Evolutionary conservation across 2,113 vertebrate species (phyloP).

Genomic region (Cynocephalus volans): DNA sequence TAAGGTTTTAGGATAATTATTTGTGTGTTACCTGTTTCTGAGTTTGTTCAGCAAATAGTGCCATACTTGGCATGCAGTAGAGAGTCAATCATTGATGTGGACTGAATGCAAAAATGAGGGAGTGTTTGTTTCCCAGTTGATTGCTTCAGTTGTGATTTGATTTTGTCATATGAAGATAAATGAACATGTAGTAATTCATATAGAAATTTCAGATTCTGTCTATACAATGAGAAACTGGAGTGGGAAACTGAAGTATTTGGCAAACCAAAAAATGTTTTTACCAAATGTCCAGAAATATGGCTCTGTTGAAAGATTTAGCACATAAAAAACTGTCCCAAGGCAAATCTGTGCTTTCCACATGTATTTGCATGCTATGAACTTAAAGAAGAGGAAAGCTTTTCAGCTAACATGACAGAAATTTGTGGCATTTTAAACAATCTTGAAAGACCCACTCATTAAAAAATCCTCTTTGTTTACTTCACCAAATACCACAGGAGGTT

Average conservation of each 20-base stretch:
- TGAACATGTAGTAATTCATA: background rate
- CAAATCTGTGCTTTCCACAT: background rate
- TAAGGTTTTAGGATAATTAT: background rate
- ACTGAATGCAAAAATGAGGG: constrained; percentile 43
- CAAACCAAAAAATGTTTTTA: constrained; percentile 10
- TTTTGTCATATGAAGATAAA: constrained; percentile 33
- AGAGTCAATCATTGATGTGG: background rate
- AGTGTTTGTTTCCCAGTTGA: background rate
- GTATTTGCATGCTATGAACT: constrained; percentile 18
- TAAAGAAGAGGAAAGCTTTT: constrained; percentile 6
- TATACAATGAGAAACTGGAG: background rate
- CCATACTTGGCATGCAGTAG: background rate
- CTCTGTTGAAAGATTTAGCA: constrained; percentile 5
- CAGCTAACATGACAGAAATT: constrained; percentile 5
- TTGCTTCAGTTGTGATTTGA: constrained; percentile 53
- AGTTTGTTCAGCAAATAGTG: constrained; percentile 58
- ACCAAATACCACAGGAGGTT: constrained; percentile 54
- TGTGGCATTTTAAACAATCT: constrained; percentile 59
- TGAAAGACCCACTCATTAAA: constrained; percentile 62
- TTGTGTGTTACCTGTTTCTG: background rate
- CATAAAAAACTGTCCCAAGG: background rate
- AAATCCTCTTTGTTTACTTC: constrained; percentile 54
- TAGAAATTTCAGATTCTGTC: constrained; percentile 37
- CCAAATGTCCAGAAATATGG: constrained; percentile 17
- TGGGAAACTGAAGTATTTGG: constrained; percentile 44